Evolutionary conservation across 2,888 invertebrate genomes (phyloP), one percentile per base, ranked within the genome.

Genomic region (Folsomia candida): DNA sequence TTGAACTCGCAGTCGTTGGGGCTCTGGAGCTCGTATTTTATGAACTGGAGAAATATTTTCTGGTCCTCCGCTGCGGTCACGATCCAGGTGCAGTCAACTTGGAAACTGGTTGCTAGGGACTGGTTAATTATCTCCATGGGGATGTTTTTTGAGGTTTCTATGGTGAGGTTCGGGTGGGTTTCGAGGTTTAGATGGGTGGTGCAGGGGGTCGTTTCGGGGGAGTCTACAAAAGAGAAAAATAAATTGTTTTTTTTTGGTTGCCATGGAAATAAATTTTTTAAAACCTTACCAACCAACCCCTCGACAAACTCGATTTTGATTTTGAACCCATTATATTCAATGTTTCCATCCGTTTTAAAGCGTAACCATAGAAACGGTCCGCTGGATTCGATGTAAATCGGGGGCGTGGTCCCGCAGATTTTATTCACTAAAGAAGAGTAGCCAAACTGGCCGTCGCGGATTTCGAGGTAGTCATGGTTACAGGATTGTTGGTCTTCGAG

Each of bases 1-100:
- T 92, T 92, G 70, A 86, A 86, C 66, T 89, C 89, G 82, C 91
- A 92, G 81, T 92, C 91, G 83, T 92, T 91, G 26, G 91, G 91
- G 80, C 87, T 88, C 63, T 86, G 87, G 80, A 92, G 84, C 69
- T 85, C 83, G 83, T 91, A 91, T 59, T 84, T 83, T 74, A 86
- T 83, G 83, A 91, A 77, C 87, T 86, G 72, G 37, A 79, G 67
- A 68, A 71, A 76, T 51, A 79, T 78, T 58, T 87, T 88, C 86
- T 88, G 88, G 18, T 86, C 86, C 9, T 86, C 83, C 67, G 85
- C 83, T 1, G 90, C 90, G 20, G 85, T 85, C 67, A 91, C 88
- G 70, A 86, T 85, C 91, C 91, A 91, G 82, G 91, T 87, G 82
- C 91, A 91, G 81, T 91, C 91, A 61, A 91, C 25, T 37, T 37